These are phyloP conservation scores for Dioctria rufipes DNA, from an alignment of 2,888 invertebrate genomes.

Conservation along the genomic window DNA sequence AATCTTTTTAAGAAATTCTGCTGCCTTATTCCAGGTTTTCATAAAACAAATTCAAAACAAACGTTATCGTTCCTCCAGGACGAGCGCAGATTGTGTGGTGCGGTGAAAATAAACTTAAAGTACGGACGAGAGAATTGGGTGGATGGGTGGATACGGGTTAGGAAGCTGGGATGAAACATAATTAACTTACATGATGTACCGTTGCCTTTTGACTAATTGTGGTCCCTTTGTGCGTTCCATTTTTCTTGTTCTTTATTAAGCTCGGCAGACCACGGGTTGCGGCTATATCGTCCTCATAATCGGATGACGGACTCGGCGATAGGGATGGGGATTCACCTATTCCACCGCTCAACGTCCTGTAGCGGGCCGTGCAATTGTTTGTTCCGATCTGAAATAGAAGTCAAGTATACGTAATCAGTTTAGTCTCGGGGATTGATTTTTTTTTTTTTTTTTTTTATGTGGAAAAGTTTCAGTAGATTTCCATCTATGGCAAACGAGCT, in stretches of 20 bases:
- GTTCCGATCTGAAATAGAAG: conserved; percentile 68
- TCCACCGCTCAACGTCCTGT: conserved; percentile 74
- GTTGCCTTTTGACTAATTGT: conserved; percentile 76
- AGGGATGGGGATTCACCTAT: conserved; percentile 73
- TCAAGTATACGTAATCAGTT: conserved; percentile 48
- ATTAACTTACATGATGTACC: conserved; percentile 77
- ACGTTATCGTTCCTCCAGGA: conserved; percentile 17
- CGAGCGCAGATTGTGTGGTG: not conserved
- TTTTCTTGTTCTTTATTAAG: conserved; percentile 70
- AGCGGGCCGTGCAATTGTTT: conserved; percentile 71
- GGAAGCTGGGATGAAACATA: conserved; percentile 61
- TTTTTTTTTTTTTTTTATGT: not conserved
- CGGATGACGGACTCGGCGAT: conserved; percentile 79
- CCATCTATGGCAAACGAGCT: conserved; percentile 48
- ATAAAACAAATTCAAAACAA: conserved; percentile 41
- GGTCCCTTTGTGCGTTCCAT: conserved; percentile 70
- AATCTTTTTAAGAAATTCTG: conserved; percentile 38
- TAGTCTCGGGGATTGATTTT: conserved; percentile 43
- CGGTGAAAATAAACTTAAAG: not conserved
- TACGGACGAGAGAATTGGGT: not conserved
- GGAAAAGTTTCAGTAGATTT: conserved; percentile 46
- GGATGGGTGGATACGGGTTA: conserved; percentile 60
- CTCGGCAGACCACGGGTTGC: conserved; percentile 70
- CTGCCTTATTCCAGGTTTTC: conserved; percentile 23
- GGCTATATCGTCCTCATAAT: conserved; percentile 80